phyloP scores from a whole-genome alignment of 2,888 invertebrate genomes.

The Acrobasis consociella region DNA sequence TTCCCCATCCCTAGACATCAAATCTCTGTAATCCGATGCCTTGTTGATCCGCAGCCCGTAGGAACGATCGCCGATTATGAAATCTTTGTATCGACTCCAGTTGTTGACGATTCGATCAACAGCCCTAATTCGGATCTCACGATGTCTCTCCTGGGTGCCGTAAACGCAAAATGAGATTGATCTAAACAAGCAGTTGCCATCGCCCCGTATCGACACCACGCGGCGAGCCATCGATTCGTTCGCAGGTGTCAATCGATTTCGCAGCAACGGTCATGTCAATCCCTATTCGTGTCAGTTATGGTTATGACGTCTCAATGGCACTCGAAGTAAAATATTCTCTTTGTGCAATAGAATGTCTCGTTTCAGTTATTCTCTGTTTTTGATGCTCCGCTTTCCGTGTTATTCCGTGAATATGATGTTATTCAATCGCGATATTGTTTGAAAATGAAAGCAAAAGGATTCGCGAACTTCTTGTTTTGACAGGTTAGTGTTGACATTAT shows the following conservation, averaged over 20 bases:
- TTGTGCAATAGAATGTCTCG: neutral
- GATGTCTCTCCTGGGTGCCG: constrained; percentile 64
- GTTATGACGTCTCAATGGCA: constrained; percentile 4
- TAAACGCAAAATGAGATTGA: constrained; percentile 66
- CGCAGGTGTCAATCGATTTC: constrained; percentile 28
- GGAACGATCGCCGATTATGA: constrained; percentile 69
- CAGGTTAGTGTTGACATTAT: neutral
- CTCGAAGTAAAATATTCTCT: neutral
- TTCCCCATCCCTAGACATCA: constrained; percentile 68
- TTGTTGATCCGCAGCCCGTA: constrained; percentile 52
- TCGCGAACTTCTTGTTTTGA: neutral
- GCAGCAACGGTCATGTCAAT: constrained; percentile 31
- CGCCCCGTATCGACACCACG: constrained; percentile 63
- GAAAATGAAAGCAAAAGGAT: neutral
- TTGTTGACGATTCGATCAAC: constrained; percentile 63
- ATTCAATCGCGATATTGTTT: neutral
- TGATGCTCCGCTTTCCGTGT: neutral
- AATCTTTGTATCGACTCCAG: constrained; percentile 69
- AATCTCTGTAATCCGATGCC: constrained; percentile 52
- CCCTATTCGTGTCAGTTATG: constrained; percentile 24
- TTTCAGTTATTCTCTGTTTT: neutral
- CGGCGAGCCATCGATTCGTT: constrained; percentile 50
- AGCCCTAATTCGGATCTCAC: constrained; percentile 59
- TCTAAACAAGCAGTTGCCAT: constrained; percentile 72
- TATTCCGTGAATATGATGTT: neutral